phyloP scores from a whole-genome alignment of 1,140 invertebrate species.

The Anadara kagoshimensis region DNA sequence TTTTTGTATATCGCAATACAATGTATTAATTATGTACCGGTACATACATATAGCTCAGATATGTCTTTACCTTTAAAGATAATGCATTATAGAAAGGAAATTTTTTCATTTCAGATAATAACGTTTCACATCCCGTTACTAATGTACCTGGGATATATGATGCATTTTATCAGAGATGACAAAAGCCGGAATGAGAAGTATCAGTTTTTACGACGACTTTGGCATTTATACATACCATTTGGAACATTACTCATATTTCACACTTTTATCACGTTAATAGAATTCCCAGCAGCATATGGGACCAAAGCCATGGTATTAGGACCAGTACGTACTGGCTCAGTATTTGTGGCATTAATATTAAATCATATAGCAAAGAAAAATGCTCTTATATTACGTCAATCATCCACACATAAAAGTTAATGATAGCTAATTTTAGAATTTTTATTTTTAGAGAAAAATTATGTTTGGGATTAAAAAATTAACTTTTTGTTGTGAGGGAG shows the following conservation, averaged over 20 bases:
- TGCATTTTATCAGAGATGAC: slow-evolving; percentile 69
- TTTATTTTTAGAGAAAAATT: no score
- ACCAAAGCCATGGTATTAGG: slow-evolving; percentile 85
- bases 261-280: slow-evolving; percentile 82
- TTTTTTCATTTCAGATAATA: slow-evolving; percentile 76
- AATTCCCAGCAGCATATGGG: slow-evolving; percentile 88
- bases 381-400: neutral
- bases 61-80: no score
- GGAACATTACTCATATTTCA: slow-evolving; percentile 80
- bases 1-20: no score
- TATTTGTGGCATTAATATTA: slow-evolving; percentile 78
- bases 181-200: slow-evolving; percentile 10
- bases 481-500: no score
- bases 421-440: no score
- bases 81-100: no score
- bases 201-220: slow-evolving; percentile 7
- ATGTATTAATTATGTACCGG: no score
- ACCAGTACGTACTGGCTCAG: slow-evolving; percentile 86
- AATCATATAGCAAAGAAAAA: slow-evolving; percentile 13
- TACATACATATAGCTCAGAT: no score
- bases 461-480: no score
- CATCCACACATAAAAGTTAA: no score
- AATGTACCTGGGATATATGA: slow-evolving; percentile 80
- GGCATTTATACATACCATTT: slow-evolving; percentile 69
- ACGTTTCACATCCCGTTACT: slow-evolving; percentile 84